Evolutionary conservation across 2,113 vertebrate genomes (phyloP).

Genomic region (Haemorhous mexicanus): DNA sequence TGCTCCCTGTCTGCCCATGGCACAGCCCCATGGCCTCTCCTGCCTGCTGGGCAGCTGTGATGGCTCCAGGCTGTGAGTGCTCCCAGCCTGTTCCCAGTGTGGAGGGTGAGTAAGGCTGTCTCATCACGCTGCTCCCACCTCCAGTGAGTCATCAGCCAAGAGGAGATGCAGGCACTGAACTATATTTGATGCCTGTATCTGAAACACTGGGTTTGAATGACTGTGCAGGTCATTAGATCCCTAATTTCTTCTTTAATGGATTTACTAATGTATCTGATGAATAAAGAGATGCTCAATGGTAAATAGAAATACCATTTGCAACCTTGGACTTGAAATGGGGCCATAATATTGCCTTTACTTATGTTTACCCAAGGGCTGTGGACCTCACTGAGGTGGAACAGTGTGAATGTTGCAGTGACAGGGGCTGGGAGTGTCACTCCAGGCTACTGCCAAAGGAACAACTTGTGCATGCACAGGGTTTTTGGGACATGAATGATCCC

Average conservation of each 20-base stretch:
- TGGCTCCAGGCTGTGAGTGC: neutral
- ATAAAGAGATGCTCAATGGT: slow-evolving; percentile 19
- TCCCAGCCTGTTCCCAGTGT: neutral
- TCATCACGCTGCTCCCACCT: neutral
- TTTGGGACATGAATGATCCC: neutral
- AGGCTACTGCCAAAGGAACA: neutral
- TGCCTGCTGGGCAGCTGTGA: neutral
- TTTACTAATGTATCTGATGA: slow-evolving; percentile 46
- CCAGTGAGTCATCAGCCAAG: neutral
- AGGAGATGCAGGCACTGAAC: neutral
- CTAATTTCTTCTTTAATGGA: slow-evolving; percentile 50
- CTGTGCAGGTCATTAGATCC: slow-evolving; percentile 7
- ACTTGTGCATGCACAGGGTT: fast-evolving
- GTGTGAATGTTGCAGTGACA: neutral
- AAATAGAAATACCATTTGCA: slow-evolving; percentile 29
- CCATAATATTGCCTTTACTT: neutral
- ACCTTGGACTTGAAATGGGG: neutral
- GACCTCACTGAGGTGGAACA: neutral
- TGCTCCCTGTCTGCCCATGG: neutral
- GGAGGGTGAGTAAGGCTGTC: neutral
- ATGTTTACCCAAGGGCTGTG: neutral
- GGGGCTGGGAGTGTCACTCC: neutral
- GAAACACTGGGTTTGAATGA: neutral
- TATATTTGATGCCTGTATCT: neutral
- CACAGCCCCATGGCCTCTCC: neutral